Evolutionary conservation across 92 coral and sea anemone species (phyloP), one percentile per base, ranked within the genome.

Genomic region (Zoanthus gigantus): DNA sequence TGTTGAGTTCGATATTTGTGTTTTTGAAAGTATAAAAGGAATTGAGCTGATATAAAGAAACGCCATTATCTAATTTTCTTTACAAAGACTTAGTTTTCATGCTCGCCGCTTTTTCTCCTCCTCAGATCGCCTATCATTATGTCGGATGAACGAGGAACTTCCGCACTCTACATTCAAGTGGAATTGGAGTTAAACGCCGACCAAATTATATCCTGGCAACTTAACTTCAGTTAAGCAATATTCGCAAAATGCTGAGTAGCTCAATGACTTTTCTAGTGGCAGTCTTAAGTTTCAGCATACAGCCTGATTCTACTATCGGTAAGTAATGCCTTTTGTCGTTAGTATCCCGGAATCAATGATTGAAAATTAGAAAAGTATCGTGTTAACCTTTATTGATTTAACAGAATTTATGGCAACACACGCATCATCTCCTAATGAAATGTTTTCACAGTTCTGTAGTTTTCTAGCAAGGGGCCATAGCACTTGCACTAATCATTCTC

Each of bases 121-220:
- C 7, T 30, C 46, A 69, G 74, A 69, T 30, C 45, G 46, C 45
- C 2, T 12, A 7, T 30, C 74, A 29, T 69, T 31, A 69, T 69
- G 74, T 11, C 45, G 74, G 9, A 69, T 69, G 47, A 69, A 69
- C 46, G 42, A 30, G 16, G 74, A 69, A 30, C 74, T 69, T 69
- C 74, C 16, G 46, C 45, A 31, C 2, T 69, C 10, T 30, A 15
- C 15, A 31, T 10, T 69, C 17, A 30, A 31, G 6, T 32, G 10
- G 42, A 0, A 10, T 31, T 69, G 74, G 5, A 8, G 9, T 9
- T 69, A 12, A 69, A 30, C 74, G 15, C 34, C 74, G 7, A 29
- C 0, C 74, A 13, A 34, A 18, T 67, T 23, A 67, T 67, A 67
- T 67, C 72, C 37, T 67, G 37, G 72, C 45, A 8, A 69, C 46